A percentile compares a stretch with the other conserved stretches of the same genome.
Evolutionary conservation across 2,113 vertebrate species (phyloP).

Genomic region (Lamprotornis superbus): DNA sequence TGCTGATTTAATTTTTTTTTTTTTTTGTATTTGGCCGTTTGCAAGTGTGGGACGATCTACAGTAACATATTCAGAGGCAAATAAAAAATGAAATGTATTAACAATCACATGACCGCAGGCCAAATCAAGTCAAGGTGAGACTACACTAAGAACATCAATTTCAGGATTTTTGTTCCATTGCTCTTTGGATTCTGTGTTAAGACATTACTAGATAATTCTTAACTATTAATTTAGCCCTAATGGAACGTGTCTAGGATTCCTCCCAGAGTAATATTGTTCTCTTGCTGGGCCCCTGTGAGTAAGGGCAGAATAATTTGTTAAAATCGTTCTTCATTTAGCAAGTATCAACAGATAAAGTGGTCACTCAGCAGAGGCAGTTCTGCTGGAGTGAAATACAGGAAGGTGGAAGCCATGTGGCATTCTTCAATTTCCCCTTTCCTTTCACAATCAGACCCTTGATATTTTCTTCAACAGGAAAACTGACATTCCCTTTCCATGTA

Average conservation of each 20-base stretch:
- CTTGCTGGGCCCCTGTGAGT: not conserved
- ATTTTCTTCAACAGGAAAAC: slow-evolving; percentile 51
- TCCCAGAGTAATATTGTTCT: not conserved
- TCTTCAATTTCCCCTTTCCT: slow-evolving; percentile 38
- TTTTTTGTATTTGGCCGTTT: not conserved
- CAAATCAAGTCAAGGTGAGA: not conserved
- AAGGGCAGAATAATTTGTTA: not conserved
- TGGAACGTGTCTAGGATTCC: not conserved
- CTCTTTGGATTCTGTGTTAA: not conserved
- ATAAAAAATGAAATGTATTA: not conserved
- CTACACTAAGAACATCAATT: not conserved
- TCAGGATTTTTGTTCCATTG: not conserved
- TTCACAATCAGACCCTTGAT: slow-evolving; percentile 28
- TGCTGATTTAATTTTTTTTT: not conserved
- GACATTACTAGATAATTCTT: not conserved
- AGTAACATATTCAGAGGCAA: not conserved
- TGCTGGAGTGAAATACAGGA: slow-evolving; percentile 39
- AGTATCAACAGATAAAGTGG: not conserved
- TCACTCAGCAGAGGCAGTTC: not conserved
- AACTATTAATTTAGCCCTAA: not conserved
- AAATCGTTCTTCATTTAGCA: not conserved
- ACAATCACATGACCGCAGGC: not conserved
- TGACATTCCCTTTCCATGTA: not conserved
- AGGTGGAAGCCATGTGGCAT: slow-evolving; percentile 20
- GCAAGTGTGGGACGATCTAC: not conserved